phyloP scores from a whole-genome alignment of 2,113 vertebrate species.

The Toxostoma redivivum region DNA sequence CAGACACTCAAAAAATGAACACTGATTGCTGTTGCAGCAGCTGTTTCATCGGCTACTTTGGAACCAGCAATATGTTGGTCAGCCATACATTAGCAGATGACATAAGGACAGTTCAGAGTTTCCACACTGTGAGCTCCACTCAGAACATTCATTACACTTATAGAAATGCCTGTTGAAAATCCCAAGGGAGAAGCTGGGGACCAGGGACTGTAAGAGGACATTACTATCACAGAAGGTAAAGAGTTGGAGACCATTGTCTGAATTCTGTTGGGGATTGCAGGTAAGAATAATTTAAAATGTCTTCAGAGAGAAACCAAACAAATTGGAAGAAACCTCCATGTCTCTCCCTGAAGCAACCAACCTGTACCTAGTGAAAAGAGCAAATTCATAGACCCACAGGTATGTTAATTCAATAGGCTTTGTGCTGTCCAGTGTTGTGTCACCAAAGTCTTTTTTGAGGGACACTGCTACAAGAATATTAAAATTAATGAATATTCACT shows the following conservation, averaged over 20 bases:
- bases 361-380: background rate
- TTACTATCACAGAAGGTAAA: background rate
- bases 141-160: background rate
- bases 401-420: background rate
- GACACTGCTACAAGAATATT: background rate
- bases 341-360: background rate
- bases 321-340: background rate
- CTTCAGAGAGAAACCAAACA: background rate
- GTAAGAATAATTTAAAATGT: background rate
- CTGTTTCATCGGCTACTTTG: background rate
- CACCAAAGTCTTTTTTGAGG: background rate
- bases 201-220: background rate
- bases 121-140: background rate
- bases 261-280: background rate
- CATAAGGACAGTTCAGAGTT: background rate
- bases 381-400: background rate
- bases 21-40: background rate
- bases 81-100: background rate
- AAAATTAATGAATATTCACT: background rate
- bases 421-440: background rate
- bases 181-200: background rate
- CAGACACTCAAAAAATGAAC: slow-evolving; percentile 1
- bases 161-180: background rate
- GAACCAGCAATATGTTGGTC: background rate
- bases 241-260: background rate